Base-by-base conservation (phyloP, 2,888 invertebrate genomes). In the Dioctria rufipes region DNA sequence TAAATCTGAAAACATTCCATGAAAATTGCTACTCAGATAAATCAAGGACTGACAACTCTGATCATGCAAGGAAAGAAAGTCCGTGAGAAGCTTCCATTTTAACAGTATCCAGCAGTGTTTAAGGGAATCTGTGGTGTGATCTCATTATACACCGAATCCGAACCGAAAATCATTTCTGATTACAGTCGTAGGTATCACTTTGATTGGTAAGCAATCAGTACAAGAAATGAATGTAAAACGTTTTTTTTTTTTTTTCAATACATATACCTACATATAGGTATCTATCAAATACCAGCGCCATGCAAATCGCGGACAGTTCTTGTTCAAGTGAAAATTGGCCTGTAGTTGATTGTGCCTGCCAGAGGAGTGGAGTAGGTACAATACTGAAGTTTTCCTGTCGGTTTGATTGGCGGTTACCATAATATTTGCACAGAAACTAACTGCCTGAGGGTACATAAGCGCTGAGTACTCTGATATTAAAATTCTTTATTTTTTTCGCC, bases 81-180 rank as follows among this genome's bases (percentile, higher is more conserved):
- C 77, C 77, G 77, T 77, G 77, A 77, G 77, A 77, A 77, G 77
- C 77, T 77, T 63, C 77, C 77, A 77, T 63, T 77, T 77, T 77
- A 40, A 60, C 77, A 37, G 73, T 73, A 37, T 13, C 51, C 58
- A 13, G 39, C 54, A 40, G 46, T 25, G n/a, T 9, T 25, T 13
- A 11, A 60, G 60, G 73, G 60, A 40, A 58, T 11, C 42, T 73
- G 25, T 25, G 73, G 73, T 73, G 73, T 73, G 73, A 73, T 73
- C 73, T 73, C 60, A 73, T 73, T 73, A 73, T 60, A 60, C 73
- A 73, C 73, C 73, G 77, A 77, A 75, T 8, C 73, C 60, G 43
- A 60, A 77, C 73, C 54, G 58, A 77, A 63, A 77, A 77, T 77
- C 49, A 63, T 63, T n/a, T 61, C 63, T 77, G 77, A 77, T 77